These are phyloP conservation scores for Onychomys arenicola DNA, from an alignment of 2,797 vertebrate genomes.

Conservation along the genomic window DNA sequence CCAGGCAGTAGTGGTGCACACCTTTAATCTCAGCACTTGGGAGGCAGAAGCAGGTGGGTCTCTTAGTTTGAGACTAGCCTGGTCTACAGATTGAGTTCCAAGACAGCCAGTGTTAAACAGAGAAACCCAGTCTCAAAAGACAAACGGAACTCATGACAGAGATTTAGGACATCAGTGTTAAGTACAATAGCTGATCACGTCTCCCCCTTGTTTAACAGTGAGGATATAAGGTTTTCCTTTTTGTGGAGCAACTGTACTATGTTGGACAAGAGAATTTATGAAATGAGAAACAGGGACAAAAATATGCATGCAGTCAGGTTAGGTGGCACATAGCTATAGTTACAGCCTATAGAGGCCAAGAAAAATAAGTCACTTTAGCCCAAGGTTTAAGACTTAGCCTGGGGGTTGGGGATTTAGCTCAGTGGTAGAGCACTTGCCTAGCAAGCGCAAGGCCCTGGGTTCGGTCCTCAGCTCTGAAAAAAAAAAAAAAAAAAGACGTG, in stretches of 20 bases:
- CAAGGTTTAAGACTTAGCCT: not conserved
- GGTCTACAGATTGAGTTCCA: not conserved
- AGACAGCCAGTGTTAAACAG: not conserved
- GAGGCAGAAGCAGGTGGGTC: not conserved
- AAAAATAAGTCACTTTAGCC: not conserved
- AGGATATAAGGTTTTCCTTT: not conserved
- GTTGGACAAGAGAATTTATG: not conserved
- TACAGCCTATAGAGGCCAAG: not conserved
- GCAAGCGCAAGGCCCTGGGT: no score
- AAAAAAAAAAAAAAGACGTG: no score
- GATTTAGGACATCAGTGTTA: not conserved
- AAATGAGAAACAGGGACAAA: conserved; percentile 16
- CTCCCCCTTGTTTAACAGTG: not conserved
- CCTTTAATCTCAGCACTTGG: no score
- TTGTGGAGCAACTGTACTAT: not conserved
- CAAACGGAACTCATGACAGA: not conserved
- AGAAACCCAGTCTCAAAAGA: not conserved
- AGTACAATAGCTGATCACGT: not conserved
- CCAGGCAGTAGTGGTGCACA: no score
- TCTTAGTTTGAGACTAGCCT: not conserved
- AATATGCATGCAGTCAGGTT: not conserved
- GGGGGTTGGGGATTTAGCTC: no score
- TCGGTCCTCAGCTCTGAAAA: no score
- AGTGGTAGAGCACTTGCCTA: no score
- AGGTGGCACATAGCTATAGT: not conserved